Evolutionary conservation across 2,113 vertebrate genomes (phyloP).

Genomic region (Mormoops blainvillei): DNA sequence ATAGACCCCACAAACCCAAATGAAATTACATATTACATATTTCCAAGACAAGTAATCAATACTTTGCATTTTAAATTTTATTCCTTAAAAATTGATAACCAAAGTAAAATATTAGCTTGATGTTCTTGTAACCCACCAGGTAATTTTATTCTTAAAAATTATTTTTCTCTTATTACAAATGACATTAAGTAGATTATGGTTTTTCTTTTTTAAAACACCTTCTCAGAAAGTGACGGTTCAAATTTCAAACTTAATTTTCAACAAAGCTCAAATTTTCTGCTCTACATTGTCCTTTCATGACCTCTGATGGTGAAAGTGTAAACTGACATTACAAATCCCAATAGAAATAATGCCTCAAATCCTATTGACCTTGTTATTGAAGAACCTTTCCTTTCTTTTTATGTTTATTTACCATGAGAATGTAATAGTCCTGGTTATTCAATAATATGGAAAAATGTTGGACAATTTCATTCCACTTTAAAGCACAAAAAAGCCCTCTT

Average conservation of each 20-base stretch:
- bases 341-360: background rate
- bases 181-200: background rate
- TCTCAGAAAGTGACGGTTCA: background rate
- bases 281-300: conserved; percentile 69
- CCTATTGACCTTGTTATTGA: background rate
- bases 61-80: background rate
- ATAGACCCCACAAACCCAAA: background rate
- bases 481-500: background rate
- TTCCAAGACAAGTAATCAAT: background rate
- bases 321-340: conserved; percentile 56
- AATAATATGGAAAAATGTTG: background rate
- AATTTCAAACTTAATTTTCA: conserved; percentile 34
- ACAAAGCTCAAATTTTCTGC: conserved; percentile 22
- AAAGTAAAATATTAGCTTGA: background rate
- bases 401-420: background rate
- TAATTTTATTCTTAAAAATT: background rate
- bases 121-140: background rate
- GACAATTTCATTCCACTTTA: background rate
- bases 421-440: background rate
- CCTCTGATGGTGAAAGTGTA: conserved; percentile 74
- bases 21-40: conserved; percentile 7
- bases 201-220: background rate
- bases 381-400: background rate
- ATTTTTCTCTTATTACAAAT: background rate
- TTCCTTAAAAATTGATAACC: background rate